phyloP scores from a whole-genome alignment of 2,113 vertebrate species.

The Dicaeum eximium region DNA sequence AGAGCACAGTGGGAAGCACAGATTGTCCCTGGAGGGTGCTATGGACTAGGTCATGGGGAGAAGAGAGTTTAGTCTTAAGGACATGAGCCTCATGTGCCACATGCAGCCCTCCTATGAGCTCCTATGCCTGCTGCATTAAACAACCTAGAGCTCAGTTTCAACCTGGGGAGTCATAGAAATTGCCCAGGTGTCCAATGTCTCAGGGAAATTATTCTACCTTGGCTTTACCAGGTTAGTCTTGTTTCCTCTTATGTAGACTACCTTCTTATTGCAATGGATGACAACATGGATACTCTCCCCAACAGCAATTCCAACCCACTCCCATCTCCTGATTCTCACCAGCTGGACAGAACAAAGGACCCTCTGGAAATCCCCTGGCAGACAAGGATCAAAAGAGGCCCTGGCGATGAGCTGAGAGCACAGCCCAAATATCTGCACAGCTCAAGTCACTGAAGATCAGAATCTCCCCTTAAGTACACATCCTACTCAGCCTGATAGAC shows the following conservation, averaged over 20 bases:
- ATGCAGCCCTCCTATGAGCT: neutral
- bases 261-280: neutral
- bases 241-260: neutral
- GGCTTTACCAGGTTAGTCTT: neutral
- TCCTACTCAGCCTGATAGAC: neutral
- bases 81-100: neutral
- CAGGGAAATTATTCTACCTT: neutral
- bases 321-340: neutral
- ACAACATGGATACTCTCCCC: neutral
- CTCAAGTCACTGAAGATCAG: neutral
- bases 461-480: neutral
- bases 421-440: neutral
- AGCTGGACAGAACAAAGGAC: neutral
- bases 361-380: neutral
- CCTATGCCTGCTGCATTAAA: neutral
- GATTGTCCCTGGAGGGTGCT: neutral
- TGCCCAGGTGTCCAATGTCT: neutral
- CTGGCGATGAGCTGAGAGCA: accelerated
- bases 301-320: neutral
- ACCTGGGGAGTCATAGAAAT: neutral
- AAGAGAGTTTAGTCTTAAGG: neutral
- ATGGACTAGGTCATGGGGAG: neutral
- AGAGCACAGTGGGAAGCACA: neutral
- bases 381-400: neutral
- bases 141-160: neutral